Evolutionary conservation across 2,888 invertebrate genomes (phyloP), one percentile per base, ranked within the genome.

Genomic region (Trilocha varians): DNA sequence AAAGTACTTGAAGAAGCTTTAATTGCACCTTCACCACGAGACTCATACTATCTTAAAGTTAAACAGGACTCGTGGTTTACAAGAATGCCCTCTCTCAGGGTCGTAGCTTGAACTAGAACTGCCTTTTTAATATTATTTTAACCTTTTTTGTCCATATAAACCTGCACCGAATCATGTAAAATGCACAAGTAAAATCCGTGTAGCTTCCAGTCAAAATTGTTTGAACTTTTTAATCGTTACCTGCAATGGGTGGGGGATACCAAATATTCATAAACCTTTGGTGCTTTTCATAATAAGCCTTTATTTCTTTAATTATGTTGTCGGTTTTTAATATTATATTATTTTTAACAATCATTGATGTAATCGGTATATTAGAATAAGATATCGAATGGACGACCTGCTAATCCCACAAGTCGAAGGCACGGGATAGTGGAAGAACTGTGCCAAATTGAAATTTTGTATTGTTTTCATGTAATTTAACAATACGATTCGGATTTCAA

Each of bases 1-100:
- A 88, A 87, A 55, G 82, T 88, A 14, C 78, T 91, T 39, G 90
- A 91, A 58, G 89, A 90, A 39, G 90, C 91, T 6, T 82, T 91
- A 13, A 88, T 83, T 50, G 78, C 87, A 37, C 86, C 84, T 13
- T 70, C 87, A 16, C 89, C 89, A 15, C 80, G 84, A 50, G 88
- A 89, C 60, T 68, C 79, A 18, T 87, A 87, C 61, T 84, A 85
- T 49, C 64, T 87, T 50, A 86, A 83, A 59, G 72, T 84, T 57
- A 86, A 86, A 52, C 79, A 74, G 37, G 86, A 87, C 52, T 83
- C 86, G 17, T 87, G 87, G 87, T 86, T 87, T 54, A 84, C 82
- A 16, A 72, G 86, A 47, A 78, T 82, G 73, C 87, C 87, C n/a
- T 87, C 87, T 1, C 53, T 87, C 43, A 75, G 85, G 60, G 79